phyloP scores from a whole-genome alignment of 2,888 invertebrate species.

The Andricus quercusramuli region DNA sequence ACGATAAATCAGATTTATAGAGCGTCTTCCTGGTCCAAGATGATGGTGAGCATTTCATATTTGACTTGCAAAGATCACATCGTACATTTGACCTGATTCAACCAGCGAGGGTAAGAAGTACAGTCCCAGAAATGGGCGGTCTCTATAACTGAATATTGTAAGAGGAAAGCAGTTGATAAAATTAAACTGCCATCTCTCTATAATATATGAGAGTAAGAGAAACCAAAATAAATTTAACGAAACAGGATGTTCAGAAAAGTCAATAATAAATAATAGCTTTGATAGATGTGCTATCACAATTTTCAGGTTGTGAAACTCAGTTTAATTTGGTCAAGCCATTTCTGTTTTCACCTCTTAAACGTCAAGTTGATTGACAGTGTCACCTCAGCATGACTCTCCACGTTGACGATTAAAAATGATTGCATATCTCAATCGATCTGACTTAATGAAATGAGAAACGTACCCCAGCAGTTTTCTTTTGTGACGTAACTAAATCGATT shows the following conservation, averaged over 20 bases:
- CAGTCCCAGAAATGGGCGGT: not conserved
- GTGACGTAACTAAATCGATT: not conserved
- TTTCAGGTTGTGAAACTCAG: not conserved
- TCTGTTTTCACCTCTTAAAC: not conserved
- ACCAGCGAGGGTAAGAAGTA: not conserved
- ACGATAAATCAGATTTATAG: conserved; percentile 70
- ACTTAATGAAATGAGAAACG: not conserved
- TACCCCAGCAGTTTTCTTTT: not conserved
- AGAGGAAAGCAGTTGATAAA: not conserved
- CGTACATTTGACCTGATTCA: conserved; percentile 10
- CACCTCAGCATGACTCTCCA: not conserved
- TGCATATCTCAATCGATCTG: not conserved
- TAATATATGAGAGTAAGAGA: not conserved
- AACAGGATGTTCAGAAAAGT: not conserved
- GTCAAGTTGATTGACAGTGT: not conserved
- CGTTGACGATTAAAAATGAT: not conserved
- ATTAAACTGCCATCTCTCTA: not conserved
- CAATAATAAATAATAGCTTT: not conserved
- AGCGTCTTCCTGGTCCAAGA: conserved; percentile 43
- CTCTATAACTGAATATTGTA: not conserved
- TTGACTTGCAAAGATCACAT: conserved; percentile 64
- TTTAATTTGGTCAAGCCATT: not conserved
- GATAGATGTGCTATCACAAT: not conserved
- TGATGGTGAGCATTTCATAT: conserved; percentile 48
- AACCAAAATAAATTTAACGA: not conserved